Conservation (phyloP, 2,888 invertebrate species). For the Platycheirus albimanus region DNA sequence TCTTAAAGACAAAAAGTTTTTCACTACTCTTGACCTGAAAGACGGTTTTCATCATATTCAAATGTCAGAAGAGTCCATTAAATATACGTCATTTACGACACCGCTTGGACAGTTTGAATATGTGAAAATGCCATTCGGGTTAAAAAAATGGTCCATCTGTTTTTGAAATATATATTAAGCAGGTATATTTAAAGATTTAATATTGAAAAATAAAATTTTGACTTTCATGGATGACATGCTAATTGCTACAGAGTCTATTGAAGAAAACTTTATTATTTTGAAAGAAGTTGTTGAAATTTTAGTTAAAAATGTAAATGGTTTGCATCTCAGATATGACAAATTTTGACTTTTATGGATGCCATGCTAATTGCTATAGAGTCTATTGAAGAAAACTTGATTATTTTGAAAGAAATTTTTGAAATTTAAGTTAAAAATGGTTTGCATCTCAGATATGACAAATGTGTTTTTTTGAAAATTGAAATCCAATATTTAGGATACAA, state of each 20-base stretch:
- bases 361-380: too few relatives aligned
- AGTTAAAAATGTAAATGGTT: too few relatives aligned
- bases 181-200: conserved; percentile 8
- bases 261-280: too few relatives aligned
- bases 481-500: conserved; percentile 37
- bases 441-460: conserved; percentile 32
- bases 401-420: conserved; percentile 34
- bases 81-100: conserved; percentile 40
- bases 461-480: conserved; percentile 19
- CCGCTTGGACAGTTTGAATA: conserved; percentile 9
- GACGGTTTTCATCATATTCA: conserved; percentile 34
- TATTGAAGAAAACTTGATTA: conserved; percentile 28
- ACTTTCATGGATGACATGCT: too few relatives aligned
- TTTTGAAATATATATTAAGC: conserved; percentile 34
- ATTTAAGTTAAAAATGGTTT: conserved; percentile 19
- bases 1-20: conserved; percentile 35
- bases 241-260: too few relatives aligned
- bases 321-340: too few relatives aligned
- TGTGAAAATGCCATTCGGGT: neutral
- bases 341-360: too few relatives aligned
- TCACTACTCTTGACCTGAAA: conserved; percentile 30
- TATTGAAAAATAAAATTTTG: too few relatives aligned
- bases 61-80: conserved; percentile 26
- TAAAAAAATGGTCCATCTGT: conserved; percentile 44
- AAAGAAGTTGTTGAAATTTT: too few relatives aligned